These are phyloP conservation scores for Eupleurogrammus muticus DNA, from an alignment of 2,797 vertebrate species.

Conservation along the genomic window DNA sequence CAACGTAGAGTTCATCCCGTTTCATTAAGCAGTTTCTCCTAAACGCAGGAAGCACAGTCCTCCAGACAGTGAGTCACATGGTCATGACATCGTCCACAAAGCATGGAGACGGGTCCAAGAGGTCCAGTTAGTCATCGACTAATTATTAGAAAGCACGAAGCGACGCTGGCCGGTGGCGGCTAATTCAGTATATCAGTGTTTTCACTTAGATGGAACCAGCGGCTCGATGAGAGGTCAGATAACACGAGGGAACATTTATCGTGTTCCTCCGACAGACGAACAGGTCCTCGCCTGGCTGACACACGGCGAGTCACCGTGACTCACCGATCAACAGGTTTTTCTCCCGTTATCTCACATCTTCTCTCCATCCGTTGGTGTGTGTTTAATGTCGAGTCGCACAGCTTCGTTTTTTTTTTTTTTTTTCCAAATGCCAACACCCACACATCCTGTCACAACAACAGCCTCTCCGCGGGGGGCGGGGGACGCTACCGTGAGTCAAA, in stretches of 20 bases:
- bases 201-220: conserved; percentile 1
- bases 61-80: conserved; percentile 42
- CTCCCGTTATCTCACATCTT: conserved; percentile 28
- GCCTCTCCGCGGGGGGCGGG: conserved; percentile 30
- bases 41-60: conserved; percentile 21
- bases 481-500: conserved; percentile 38
- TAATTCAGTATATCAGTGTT: conserved; percentile 12
- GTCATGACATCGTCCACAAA: conserved; percentile 26
- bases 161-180: conserved; percentile 3
- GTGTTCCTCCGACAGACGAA: conserved; percentile 6
- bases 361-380: conserved; percentile 43
- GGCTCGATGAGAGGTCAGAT: conserved; percentile 30
- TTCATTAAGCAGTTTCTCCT: conserved; percentile 41
- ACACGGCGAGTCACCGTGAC: conserved; percentile 35
- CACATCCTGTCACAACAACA: conserved; percentile 48
- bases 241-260: conserved; percentile 11
- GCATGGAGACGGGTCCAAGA: conserved; percentile 14
- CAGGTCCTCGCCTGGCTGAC: conserved; percentile 27
- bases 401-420: no score
- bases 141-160: conserved; percentile 13
- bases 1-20: conserved; percentile 32
- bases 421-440: conserved; percentile 65
- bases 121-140: conserved; percentile 21
- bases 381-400: conserved; percentile 45
- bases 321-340: conserved; percentile 31